Evolutionary conservation across 2,113 vertebrate genomes (phyloP).

Genomic region (Cettia cetti): DNA sequence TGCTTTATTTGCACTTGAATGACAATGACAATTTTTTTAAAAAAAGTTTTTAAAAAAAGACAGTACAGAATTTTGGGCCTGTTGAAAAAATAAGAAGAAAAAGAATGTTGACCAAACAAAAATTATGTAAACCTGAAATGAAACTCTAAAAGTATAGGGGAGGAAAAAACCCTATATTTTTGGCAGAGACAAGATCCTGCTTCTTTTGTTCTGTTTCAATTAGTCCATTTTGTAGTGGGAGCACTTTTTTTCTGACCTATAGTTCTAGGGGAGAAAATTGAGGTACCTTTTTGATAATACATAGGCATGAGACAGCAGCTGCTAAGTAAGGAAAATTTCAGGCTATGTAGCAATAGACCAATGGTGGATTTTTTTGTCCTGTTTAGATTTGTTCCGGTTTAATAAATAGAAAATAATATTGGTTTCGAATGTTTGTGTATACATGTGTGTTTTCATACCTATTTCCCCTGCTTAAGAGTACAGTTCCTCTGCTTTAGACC

Average conservation of each 20-base stretch:
- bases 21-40: too few relatives aligned
- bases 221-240: neutral
- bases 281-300: neutral
- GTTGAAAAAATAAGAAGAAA: neutral
- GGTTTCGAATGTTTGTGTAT: neutral
- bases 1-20: neutral
- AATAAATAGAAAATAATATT: neutral
- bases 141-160: neutral
- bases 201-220: neutral
- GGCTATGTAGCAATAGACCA: neutral
- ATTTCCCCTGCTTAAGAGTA: neutral
- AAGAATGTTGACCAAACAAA: neutral
- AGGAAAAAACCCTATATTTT: fast-evolving
- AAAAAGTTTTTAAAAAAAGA: neutral
- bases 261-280: neutral
- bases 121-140: neutral
- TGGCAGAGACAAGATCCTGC: neutral
- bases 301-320: neutral
- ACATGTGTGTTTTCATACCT: neutral
- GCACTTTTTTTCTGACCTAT: neutral
- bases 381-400: neutral
- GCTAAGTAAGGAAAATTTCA: neutral
- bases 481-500: neutral
- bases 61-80: neutral
- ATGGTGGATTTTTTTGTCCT: neutral